Evolutionary conservation across 2,113 vertebrate genomes (phyloP).

Genomic region (Aythya baeri): DNA sequence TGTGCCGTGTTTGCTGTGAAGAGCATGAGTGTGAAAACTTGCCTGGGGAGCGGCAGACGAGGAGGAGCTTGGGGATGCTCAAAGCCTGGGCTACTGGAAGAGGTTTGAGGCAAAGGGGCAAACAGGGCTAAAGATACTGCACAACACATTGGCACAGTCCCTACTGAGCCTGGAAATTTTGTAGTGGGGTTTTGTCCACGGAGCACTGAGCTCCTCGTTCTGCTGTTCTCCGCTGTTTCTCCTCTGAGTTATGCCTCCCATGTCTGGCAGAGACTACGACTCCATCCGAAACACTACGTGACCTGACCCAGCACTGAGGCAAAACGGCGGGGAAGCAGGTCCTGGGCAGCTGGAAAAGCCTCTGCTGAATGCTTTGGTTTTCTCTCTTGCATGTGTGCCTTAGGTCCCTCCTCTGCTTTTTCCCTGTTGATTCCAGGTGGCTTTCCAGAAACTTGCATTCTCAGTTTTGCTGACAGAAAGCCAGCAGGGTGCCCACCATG

Average conservation of each 20-base stretch:
- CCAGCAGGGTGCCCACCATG: not conserved
- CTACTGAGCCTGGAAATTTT: not conserved
- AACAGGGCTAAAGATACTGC: not conserved
- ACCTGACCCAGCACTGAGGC: not conserved
- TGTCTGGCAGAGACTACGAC: not conserved
- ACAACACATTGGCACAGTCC: not conserved
- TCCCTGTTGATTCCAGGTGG: not conserved
- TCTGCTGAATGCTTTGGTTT: not conserved
- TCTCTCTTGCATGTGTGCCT: fast-evolving
- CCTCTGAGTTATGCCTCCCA: not conserved
- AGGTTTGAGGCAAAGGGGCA: not conserved
- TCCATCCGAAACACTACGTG: not conserved
- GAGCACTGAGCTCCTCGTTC: not conserved
- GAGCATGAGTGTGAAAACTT: not conserved
- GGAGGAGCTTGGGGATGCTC: not conserved
- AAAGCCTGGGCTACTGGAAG: not conserved
- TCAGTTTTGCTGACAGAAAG: not conserved
- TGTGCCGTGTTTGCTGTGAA: not conserved
- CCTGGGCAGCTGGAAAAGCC: not conserved
- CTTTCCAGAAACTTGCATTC: not conserved
- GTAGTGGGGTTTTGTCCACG: not conserved
- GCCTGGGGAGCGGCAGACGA: not conserved
- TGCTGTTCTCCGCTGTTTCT: not conserved
- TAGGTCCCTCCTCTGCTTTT: not conserved
- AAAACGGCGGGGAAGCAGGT: not conserved